These are phyloP conservation scores for Macrobrachium rosenbergii DNA, from an alignment of 1,140 invertebrate species.

Conservation along the genomic window DNA sequence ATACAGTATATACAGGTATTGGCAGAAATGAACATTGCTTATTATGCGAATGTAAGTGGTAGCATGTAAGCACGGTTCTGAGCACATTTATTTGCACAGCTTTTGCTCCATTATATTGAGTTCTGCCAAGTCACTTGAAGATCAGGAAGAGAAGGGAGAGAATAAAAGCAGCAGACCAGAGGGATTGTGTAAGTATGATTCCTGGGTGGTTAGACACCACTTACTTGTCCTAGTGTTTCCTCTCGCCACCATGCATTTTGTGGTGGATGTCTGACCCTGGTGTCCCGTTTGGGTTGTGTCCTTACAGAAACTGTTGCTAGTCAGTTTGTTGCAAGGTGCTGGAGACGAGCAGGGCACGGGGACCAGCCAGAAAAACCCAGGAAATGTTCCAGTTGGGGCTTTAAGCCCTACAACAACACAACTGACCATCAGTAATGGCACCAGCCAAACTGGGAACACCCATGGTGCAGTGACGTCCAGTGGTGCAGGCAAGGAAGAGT, in stretches of 20 bases:
- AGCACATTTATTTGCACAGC: constrained; percentile 61
- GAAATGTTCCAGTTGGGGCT: constrained; percentile 51
- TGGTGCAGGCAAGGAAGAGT: constrained; percentile 49
- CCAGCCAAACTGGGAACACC: constrained; percentile 53
- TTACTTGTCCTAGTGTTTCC: constrained; percentile 53
- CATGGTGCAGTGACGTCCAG: constrained; percentile 52
- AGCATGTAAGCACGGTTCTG: constrained; percentile 57
- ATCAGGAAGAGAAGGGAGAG: constrained; percentile 10
- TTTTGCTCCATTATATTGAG: constrained; percentile 50
- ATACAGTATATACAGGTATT: background rate
- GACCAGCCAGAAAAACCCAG: constrained; percentile 53
- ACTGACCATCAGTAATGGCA: constrained; percentile 53
- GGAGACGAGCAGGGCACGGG: constrained; percentile 43
- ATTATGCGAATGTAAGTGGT: constrained; percentile 48
- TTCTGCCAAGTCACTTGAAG: constrained; percentile 37
- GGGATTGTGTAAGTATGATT: constrained; percentile 36
- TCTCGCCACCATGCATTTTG: constrained; percentile 46
- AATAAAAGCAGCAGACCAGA: background rate
- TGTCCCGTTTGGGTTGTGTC: constrained; percentile 61
- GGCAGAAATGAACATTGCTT: constrained; percentile 48
- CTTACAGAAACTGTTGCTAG: constrained; percentile 62
- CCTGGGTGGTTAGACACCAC: constrained; percentile 36
- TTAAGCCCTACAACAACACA: constrained; percentile 50
- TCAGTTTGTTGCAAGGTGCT: constrained; percentile 62
- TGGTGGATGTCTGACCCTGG: constrained; percentile 57